phyloP scores from a whole-genome alignment of 2,888 invertebrate genomes.

The Lycocerus yunnanus region DNA sequence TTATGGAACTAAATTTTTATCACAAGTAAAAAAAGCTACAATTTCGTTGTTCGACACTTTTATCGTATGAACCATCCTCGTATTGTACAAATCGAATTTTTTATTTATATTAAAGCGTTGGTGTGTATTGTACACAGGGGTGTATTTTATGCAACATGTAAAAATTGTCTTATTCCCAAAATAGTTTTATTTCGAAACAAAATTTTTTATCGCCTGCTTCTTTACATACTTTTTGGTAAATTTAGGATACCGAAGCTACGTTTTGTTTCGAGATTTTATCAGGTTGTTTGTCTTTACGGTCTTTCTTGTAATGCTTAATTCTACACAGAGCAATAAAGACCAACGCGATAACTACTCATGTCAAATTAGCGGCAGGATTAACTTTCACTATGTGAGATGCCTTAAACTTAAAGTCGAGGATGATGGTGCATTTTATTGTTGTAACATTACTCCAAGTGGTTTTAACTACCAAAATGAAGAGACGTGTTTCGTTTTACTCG shows the following conservation, averaged over 20 bases:
- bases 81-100: background rate
- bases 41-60: too few species aligned
- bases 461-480: background rate
- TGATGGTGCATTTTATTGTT: constrained; percentile 22
- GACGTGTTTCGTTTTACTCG: background rate
- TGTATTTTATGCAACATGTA: constrained; percentile 22
- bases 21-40: too few species aligned
- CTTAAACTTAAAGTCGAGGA: constrained; percentile 15
- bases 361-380: constrained; percentile 23
- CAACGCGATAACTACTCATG: constrained; percentile 24
- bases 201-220: background rate
- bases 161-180: constrained; percentile 28
- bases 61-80: background rate
- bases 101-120: background rate
- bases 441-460: constrained; percentile 9
- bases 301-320: constrained; percentile 1
- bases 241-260: background rate
- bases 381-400: constrained; percentile 15
- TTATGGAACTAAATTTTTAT: background rate
- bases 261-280: background rate
- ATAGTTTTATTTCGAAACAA: background rate
- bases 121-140: constrained; percentile 4
- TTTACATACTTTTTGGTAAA: background rate
- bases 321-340: constrained; percentile 14
- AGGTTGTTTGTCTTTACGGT: background rate